Evolutionary conservation across 2,888 invertebrate species (phyloP).

Genomic region (Chironomus riparius): DNA sequence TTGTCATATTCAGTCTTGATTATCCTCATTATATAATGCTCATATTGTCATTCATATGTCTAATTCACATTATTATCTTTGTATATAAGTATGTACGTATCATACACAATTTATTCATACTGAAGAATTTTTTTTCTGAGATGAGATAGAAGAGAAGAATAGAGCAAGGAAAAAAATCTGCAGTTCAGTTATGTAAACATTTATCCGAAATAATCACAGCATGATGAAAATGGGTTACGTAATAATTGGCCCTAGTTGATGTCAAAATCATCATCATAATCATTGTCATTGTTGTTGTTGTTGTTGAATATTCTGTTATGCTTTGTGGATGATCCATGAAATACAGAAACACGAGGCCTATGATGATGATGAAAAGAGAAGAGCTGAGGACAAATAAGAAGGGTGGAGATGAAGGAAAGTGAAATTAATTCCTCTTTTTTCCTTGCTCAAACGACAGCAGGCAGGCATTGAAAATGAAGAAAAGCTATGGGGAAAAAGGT

Average conservation of each 20-base stretch:
- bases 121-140: background rate
- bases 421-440: background rate
- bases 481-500: background rate
- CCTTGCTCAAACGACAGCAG: background rate
- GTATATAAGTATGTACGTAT: background rate
- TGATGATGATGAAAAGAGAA: background rate
- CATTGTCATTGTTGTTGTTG: background rate
- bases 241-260: conserved; percentile 11
- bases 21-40: background rate
- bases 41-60: background rate
- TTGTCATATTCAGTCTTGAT: background rate
- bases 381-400: background rate
- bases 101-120: background rate
- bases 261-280: conserved; percentile 16
- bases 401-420: background rate
- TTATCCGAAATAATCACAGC: conserved; percentile 16
- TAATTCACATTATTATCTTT: background rate
- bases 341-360: background rate
- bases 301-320: background rate
- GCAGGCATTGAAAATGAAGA: background rate
- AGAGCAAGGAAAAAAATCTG: background rate
- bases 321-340: too few species aligned
- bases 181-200: conserved; percentile 18
- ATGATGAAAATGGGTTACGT: conserved; percentile 3
- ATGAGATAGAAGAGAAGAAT: background rate